Evolutionary conservation across 2,888 invertebrate species (phyloP), one percentile per base, ranked within the genome.

Genomic region (Heliconius erato): DNA sequence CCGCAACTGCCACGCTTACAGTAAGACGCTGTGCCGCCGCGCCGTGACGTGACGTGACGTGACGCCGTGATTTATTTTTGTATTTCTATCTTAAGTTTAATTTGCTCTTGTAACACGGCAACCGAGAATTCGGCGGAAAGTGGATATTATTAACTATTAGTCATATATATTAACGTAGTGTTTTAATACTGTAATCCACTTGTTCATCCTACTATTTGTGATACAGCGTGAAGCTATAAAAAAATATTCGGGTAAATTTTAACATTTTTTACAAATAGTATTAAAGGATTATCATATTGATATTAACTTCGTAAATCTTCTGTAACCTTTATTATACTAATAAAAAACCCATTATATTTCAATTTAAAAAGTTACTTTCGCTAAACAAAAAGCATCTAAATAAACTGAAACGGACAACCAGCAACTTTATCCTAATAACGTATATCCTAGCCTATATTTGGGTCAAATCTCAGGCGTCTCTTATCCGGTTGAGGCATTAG

Each of bases 401-500:
- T 85, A 85, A 85, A 84, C 83, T 74, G 69, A 81, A 85, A 82
- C 71, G 82, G 77, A 81, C 79, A 71, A 79, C 74, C 85, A 77
- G 79, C 82, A 83, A 85, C 82, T 84, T 81, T 86, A 85, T 85
- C 82, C 83, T 82, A 84, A 87, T 85, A 87, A 87, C 83, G 85
- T 84, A 87, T 84, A 83, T 81, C 81, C 82, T 74, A 80, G 78
- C 72, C 71, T 35, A 35, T 77, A 77, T 65, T 12, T 49, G 74
- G 83, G 82, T 78, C 82, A 83, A 85, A 87, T 89, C 90, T 89
- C 89, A 81, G 80, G 90, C 86, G 91, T 85, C 88, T 89, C 90
- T 89, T 90, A 91, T 91, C 90, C 89, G 88, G 71, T 26, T 72
- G 6, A 72, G 44, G 89, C 90, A 92, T 93, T 93, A 92, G 90